These are phyloP conservation scores for Istiophorus platypterus DNA, from an alignment of 2,113 vertebrate species.

Conservation along the genomic window DNA sequence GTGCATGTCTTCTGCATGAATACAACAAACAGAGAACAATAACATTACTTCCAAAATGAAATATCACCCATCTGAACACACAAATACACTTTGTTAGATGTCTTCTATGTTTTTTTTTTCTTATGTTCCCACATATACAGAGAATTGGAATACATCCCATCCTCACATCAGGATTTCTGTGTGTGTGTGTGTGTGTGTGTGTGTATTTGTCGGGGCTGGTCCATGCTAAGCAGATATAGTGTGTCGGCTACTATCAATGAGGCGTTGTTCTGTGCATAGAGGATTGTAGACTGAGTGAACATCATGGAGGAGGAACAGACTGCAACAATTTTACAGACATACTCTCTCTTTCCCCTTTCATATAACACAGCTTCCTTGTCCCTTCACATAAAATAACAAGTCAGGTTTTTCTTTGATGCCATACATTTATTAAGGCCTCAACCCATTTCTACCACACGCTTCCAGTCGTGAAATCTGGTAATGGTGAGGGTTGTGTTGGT, in stretches of 20 bases:
- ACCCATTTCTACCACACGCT: too few relatives aligned
- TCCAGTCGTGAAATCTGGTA: too few relatives aligned
- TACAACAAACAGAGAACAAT: background rate
- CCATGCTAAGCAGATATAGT: slow-evolving; percentile 50
- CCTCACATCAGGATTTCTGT: background rate
- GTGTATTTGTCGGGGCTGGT: background rate
- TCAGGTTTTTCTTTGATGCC: too few relatives aligned
- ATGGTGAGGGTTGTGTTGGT: too few relatives aligned
- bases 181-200: slow-evolving; percentile 13
- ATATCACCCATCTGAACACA: slow-evolving; percentile 5
- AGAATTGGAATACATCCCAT: background rate
- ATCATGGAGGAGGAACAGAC: slow-evolving; percentile 22
- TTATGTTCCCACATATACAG: background rate
- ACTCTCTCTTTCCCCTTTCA: background rate
- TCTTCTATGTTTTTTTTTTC: background rate
- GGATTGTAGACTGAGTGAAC: background rate
- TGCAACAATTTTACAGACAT: slow-evolving; percentile 31
- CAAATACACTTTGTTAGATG: slow-evolving; percentile 8
- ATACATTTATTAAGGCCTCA: too few relatives aligned
- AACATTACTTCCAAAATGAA: background rate
- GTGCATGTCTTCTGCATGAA: slow-evolving; percentile 1
- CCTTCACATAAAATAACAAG: too few relatives aligned
- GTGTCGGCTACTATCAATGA: slow-evolving; percentile 44
- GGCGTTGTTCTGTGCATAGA: slow-evolving; percentile 48
- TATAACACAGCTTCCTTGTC: background rate